Evolutionary conservation across 2,888 invertebrate genomes (phyloP).

Genomic region (Mesopsocus fuscifrons): DNA sequence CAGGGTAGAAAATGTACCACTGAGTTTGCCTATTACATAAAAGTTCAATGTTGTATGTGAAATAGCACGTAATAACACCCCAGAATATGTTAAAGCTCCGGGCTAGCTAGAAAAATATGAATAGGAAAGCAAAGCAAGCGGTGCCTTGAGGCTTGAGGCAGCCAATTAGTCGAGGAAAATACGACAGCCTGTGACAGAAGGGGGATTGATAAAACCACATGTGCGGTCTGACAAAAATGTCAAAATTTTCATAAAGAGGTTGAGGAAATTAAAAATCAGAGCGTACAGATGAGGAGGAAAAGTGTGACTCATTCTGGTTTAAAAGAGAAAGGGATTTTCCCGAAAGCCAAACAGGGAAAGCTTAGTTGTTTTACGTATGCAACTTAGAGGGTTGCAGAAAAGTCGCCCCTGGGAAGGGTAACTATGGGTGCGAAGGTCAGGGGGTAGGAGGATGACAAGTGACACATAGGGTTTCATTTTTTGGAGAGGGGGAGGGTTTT

Average conservation of each 20-base stretch:
- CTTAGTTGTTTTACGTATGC: no score
- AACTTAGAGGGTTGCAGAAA: slow-evolving; percentile 3
- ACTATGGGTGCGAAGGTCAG: not conserved
- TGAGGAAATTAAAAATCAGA: slow-evolving; percentile 7
- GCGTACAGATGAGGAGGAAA: slow-evolving; percentile 8
- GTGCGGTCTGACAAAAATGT: slow-evolving; percentile 8
- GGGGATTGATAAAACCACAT: slow-evolving; percentile 5
- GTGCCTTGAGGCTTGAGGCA: no score
- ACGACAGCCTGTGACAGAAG: no score
- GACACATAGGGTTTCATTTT: slow-evolving; percentile 9
- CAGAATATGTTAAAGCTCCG: no score
- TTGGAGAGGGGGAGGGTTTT: slow-evolving; percentile 7
- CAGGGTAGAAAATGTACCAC: no score
- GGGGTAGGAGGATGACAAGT: slow-evolving; percentile 7
- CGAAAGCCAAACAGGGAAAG: not conserved
- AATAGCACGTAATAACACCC: no score
- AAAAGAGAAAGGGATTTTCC: not conserved
- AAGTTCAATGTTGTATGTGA: no score
- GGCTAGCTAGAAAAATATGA: no score
- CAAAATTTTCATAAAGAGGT: slow-evolving; percentile 10
- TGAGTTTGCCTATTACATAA: no score
- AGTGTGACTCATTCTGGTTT: slow-evolving; percentile 5
- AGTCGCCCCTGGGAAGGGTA: no score
- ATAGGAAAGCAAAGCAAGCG: no score
- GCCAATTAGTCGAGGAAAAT: no score